Percentiles rank a stretch among this genome's conserved stretches.
These are phyloP conservation scores for Artibeus jamaicensis DNA, from an alignment of 2,797 vertebrate genomes.

Conservation along the genomic window DNA sequence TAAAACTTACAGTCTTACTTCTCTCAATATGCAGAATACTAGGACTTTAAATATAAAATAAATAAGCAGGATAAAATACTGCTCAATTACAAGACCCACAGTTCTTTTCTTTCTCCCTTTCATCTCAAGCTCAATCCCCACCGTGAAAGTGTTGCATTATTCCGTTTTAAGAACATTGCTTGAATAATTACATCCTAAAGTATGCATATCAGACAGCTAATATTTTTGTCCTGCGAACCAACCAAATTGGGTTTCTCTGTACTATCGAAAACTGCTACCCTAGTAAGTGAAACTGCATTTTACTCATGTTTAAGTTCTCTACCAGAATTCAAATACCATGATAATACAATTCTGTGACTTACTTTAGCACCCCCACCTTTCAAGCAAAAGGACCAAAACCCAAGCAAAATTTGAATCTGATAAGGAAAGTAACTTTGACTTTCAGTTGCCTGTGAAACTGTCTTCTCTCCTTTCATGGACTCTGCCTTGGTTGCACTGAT, in stretches of 20 bases:
- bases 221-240: neutral
- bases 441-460: neutral
- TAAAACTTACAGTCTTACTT: neutral
- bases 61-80: constrained; percentile 54
- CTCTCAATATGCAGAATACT: constrained; percentile 32
- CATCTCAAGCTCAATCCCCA: constrained; percentile 30
- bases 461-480: neutral
- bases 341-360: neutral
- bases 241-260: neutral
- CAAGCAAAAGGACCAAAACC: neutral
- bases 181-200: constrained; percentile 39
- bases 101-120: constrained; percentile 40
- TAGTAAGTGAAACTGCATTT: neutral
- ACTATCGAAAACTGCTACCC: neutral
- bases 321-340: constrained; percentile 42
- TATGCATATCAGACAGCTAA: neutral
- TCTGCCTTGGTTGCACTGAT: neutral
- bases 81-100: neutral
- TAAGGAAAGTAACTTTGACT: neutral
- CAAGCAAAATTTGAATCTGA: neutral
- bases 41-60: constrained; percentile 60
- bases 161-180: constrained; percentile 48
- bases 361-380: neutral
- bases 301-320: neutral
- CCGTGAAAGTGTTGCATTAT: neutral